Evolutionary conservation across 2,797 vertebrate genomes (phyloP).

Genomic region (Catharus ustulatus): DNA sequence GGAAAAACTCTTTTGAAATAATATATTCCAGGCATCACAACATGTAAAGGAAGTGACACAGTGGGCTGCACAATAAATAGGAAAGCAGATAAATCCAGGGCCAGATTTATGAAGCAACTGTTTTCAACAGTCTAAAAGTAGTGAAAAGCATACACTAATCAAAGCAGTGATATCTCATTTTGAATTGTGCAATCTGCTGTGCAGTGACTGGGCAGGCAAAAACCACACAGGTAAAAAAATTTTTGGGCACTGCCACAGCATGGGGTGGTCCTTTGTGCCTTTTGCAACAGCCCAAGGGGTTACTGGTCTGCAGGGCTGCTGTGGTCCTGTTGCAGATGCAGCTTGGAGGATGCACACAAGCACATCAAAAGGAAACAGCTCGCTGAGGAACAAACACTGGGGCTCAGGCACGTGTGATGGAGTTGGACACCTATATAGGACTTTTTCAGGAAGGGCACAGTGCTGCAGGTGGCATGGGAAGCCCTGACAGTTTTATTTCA

Average conservation of each 20-base stretch:
- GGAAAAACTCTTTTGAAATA: background rate
- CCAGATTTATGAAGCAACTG: background rate
- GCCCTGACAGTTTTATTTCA: background rate
- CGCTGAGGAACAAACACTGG: background rate
- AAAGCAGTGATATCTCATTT: background rate
- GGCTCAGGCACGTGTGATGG: accelerated
- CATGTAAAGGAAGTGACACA: constrained; percentile 2
- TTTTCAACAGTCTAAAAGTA: background rate
- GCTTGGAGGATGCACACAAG: background rate
- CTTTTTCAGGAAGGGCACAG: background rate
- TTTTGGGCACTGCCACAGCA: accelerated
- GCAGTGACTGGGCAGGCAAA: background rate
- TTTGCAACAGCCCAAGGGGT: background rate
- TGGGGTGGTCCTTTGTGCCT: background rate
- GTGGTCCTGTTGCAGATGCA: background rate
- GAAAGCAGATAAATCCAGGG: background rate
- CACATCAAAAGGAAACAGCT: background rate
- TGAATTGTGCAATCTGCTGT: background rate
- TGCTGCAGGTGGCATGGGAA: background rate
- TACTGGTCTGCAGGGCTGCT: accelerated
- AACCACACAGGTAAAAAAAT: accelerated
- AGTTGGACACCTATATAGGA: background rate
- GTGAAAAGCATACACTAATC: background rate
- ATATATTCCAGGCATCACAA: background rate
- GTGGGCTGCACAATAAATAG: background rate